Conservation (phyloP, 2,113 vertebrate genomes). For the Oplegnathus fasciatus region DNA sequence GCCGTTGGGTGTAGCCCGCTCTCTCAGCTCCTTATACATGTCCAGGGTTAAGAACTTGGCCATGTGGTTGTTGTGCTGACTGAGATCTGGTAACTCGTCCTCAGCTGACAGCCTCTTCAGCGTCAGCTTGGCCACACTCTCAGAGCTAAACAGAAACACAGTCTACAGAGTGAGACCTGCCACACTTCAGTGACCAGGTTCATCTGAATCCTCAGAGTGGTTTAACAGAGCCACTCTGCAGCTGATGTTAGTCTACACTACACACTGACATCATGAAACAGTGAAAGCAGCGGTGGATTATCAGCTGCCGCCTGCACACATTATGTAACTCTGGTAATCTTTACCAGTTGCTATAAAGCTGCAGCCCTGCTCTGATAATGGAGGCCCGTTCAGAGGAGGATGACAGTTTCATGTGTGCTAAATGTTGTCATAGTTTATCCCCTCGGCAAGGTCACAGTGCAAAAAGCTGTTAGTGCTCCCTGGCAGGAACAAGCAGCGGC, state of each 20-base stretch:
- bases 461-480: slow-evolving; percentile 6
- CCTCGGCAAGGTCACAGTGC: slow-evolving; percentile 69
- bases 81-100: slow-evolving; percentile 86
- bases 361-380: slow-evolving; percentile 3
- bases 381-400: not conserved
- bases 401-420: not conserved
- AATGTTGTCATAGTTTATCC: not conserved
- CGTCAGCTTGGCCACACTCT: slow-evolving; percentile 80
- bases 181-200: not conserved
- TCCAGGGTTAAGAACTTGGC: slow-evolving; percentile 85
- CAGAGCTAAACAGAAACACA: slow-evolving; percentile 77
- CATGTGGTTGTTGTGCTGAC: slow-evolving; percentile 87
- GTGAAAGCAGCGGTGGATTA: slow-evolving; percentile 39
- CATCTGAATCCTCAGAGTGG: not conserved
- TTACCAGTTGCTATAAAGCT: slow-evolving; percentile 20
- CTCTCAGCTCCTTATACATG: slow-evolving; percentile 83
- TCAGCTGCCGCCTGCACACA: slow-evolving; percentile 11
- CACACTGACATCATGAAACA: not conserved
- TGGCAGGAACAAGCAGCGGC: slow-evolving; percentile 16
- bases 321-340: slow-evolving; percentile 58
- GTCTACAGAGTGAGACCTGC: slow-evolving; percentile 41
- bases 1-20: slow-evolving; percentile 82
- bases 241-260: not conserved
- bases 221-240: not conserved
- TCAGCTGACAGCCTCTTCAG: slow-evolving; percentile 82